Evolutionary conservation across 2,113 vertebrate species (phyloP), one percentile per base, ranked within the genome.

Genomic region (Saguinus imperator): DNA sequence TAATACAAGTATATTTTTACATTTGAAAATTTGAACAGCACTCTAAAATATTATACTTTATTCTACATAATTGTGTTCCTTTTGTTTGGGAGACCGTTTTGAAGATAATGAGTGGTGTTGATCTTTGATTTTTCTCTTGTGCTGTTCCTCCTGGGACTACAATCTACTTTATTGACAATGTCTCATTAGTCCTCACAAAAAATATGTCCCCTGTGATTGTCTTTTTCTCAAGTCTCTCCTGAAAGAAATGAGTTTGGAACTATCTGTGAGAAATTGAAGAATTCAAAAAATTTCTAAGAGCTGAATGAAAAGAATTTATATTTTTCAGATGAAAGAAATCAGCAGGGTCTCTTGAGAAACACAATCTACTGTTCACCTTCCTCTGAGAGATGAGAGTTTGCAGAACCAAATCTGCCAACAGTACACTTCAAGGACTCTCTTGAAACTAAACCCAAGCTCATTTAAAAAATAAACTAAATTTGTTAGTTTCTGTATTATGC

Each of bases 171-270:
- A 68, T 25, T 83, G 45, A 91, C 77, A 94, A 77, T 40, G 27
- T 92, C 45, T 94, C 77, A 66, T 92, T 82, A 95, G 68, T 89
- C 18, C 9, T 84, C 35, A 66, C 29, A 20, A 52, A 88, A 79
- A 80, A 75, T 18, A 17, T 27, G 11, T 70, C 20, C 20, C 64
- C 45, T 73, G 11, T 94, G 68, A 76, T 83, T 84, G 37, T 55
- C 45, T 84, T 77, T 75, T 55, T 91, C 48, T 68, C 45, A 91
- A 73, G 85, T 55, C 40, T 70, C 79, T 89, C 40, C 45, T 77
- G 72, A 57, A 95, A 97, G 80, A 94, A 95, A 81, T 87, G 80
- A 92, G 10, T 73, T 58, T 94, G 76, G 73, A 84, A 89, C 23
- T 64, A 68, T 50, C 95, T 84, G 43, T 23, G 70, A 91, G 23